Base-by-base conservation (phyloP, 2,797 vertebrate species). In the Crossoptilon crossoptilon region DNA sequence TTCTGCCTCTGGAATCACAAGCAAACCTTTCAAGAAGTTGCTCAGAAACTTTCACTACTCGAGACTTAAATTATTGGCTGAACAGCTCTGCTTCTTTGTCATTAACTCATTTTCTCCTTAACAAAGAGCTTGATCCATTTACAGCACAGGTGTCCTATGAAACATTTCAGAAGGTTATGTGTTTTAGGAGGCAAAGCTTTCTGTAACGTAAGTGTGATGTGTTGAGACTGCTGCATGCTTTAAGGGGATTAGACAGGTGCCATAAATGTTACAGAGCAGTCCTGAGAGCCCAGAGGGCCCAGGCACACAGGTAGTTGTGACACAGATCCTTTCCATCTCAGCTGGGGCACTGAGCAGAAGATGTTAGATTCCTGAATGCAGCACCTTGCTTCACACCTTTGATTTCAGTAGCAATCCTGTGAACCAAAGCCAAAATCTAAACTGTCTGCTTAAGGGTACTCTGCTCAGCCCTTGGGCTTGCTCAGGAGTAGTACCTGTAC, bases 1-100 rank as follows among this genome's bases (percentile, higher is more conserved):
- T 76, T 98, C 98, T 41, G 97, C 96, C 92, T 97, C 98, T 98
- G 93, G 31, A 97, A 96, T 77, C 67, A 94, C n/a, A 96, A 91
- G 27, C 75, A 76, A 92, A 84, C 15, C 11, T 74, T 84, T 76
- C 44, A 60, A 31, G 58, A 81, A 90, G 81, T 62, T 85, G 33
- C 64, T 91, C 44, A n/a, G 55, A 66, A 89, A 89, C 24, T 73
- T 24, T 17, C 75, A 27, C 75, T 73, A 17, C 51, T 58, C 16
- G 43, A 63, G 70, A 62, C 23, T 59, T 56, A 56, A 0, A 11
- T 41, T 51, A 51, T 2, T 19, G n/a, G 63, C 24, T 70, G 18
- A 69, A 69, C 73, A 39, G 58, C 31, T 74, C 2, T 70, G 31
- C 26, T 29, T 83, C 49, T 58, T 73, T 62, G 16, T 29, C 37